phyloP scores from a whole-genome alignment of 2,113 vertebrate genomes.

The Symphodus melops region DNA sequence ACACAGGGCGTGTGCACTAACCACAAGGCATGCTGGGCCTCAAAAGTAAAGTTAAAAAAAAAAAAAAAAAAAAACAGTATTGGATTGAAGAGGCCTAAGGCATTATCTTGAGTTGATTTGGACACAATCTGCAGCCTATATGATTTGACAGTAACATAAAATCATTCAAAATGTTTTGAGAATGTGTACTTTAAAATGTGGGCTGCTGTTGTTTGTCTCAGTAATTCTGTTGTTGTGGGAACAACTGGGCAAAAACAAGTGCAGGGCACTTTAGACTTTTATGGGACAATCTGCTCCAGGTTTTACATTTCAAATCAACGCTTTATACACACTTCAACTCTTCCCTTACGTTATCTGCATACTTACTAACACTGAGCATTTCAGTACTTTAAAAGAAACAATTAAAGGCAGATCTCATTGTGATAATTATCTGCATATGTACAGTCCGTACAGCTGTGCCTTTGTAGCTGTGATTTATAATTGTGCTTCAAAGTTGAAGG shows the following conservation, averaged over 20 bases:
- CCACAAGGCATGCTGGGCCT: no score
- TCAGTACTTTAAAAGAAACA: conserved; percentile 36
- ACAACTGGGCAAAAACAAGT: background rate
- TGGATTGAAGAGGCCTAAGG: no score
- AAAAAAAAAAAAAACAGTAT: no score
- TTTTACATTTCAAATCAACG: background rate
- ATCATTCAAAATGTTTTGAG: no score
- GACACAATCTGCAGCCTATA: no score
- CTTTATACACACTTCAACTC: background rate
- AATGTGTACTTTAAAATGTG: background rate
- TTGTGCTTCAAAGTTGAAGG: conserved; percentile 32
- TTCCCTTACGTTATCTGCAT: background rate
- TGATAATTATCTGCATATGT: conserved; percentile 31
- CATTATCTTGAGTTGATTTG: no score
- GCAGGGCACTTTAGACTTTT: background rate
- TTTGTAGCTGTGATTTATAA: conserved; percentile 31
- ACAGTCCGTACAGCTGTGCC: conserved; percentile 27
- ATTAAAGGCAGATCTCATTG: conserved; percentile 30
- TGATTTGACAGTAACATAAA: no score
- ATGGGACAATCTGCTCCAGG: conserved; percentile 16
- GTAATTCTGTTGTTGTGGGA: background rate
- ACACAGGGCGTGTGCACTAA: no score
- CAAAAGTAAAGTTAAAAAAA: no score
- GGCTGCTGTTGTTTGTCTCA: background rate
- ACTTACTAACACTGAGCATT: conserved; percentile 4